Evolutionary conservation across 2,888 invertebrate genomes (phyloP), one percentile per base, ranked within the genome.

Genomic region (Meteorus cinctellus): DNA sequence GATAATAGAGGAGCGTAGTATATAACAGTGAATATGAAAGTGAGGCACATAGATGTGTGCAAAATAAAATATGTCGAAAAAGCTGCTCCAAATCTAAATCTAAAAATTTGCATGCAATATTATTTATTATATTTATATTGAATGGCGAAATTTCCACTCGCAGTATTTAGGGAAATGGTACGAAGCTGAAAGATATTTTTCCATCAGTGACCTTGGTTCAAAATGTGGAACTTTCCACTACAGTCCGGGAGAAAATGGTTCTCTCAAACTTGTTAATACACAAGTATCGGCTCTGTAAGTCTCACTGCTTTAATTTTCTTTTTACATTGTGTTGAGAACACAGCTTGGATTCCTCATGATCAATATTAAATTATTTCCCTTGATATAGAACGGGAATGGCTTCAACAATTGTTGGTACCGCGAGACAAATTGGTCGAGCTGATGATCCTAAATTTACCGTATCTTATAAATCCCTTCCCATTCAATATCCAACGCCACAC

Each of bases 111-210:
- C 5, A 67, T 62, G 19, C 31, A 24, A 48, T n/a, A 51, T 12
- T 31, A 5, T 31, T 19, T 27, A 41, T 19, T 6, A 12, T 19
- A 36, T 55, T 29, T 12, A 41, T 41, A 12, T 8, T 41, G 41
- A 41, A 41, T 41, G 41, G 12, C 0, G 6, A 41, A 41, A 41
- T 67, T 67, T 24, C 65, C 1, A 1, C 27, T 60, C 60, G 1
- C 90, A 95, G 95, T 95, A 94, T 84, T 86, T 94, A 85, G 96
- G 96, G 59, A 92, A 92, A 83, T 96, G 96, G 96, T 96, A 93
- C 85, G 96, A 96, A 88, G 92, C 92, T 24, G 93, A 94, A 82
- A 93, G 94, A 83, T 96, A 95, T 88, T 95, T 95, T 84, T 93
- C 94, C 62, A 84, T 94, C n/a, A 94, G 95, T 86, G 93, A 96